phyloP scores from a whole-genome alignment of 2,113 vertebrate genomes.

The Lampris megalopsis region DNA sequence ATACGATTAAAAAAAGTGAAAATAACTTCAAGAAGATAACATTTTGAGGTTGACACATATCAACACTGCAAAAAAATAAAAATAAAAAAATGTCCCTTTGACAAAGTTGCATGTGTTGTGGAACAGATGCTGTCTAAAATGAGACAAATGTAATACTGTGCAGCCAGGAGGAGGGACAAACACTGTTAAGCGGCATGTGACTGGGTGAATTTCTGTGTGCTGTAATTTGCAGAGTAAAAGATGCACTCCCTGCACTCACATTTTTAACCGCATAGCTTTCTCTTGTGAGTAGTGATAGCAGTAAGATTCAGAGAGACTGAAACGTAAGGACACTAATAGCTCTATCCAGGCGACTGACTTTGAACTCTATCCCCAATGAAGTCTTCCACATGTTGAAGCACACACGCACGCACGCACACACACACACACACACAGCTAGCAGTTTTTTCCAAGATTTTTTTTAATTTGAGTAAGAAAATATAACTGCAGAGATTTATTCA shows the following conservation, averaged over 20 bases:
- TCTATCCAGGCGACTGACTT: too few species aligned
- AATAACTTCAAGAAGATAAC: too few species aligned
- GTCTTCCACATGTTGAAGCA: too few species aligned
- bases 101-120: too few species aligned
- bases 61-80: background rate
- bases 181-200: background rate
- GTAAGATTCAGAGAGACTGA: background rate
- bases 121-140: background rate
- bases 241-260: background rate
- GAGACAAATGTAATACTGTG: background rate
- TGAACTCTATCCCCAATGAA: too few species aligned
- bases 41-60: background rate
- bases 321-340: background rate
- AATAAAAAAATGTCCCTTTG: background rate
- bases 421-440: constrained; percentile 1
- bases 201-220: background rate
- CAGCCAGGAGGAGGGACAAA: background rate
- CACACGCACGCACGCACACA: background rate
- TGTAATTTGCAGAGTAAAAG: background rate
- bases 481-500: background rate
- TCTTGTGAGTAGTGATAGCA: background rate
- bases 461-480: background rate
- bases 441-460: background rate
- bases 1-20: background rate
- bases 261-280: background rate